A percentile compares a stretch with the other conserved stretches of the same genome.
Evolutionary conservation across 2,888 invertebrate species (phyloP).

Genomic region (Cremastobaeus sp.): DNA sequence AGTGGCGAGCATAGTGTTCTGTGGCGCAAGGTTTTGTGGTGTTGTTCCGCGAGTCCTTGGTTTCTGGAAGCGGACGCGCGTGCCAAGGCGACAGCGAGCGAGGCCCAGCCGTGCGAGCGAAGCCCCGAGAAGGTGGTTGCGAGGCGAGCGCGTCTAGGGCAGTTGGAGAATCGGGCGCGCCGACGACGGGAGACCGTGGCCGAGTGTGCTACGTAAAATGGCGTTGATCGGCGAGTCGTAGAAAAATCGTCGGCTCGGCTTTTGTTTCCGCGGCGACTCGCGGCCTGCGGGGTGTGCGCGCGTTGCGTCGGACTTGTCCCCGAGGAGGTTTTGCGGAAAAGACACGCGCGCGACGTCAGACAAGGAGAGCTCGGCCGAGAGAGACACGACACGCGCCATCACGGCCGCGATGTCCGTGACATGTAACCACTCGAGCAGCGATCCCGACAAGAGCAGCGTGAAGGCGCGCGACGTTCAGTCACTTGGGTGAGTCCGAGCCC

Average conservation of each 20-base stretch:
- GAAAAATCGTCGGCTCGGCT: constrained; percentile 48
- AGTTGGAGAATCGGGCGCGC: not conserved
- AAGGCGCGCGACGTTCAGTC: constrained; percentile 34
- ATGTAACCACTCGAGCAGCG: constrained; percentile 49
- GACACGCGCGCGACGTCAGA: too few relatives aligned
- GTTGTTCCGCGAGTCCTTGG: constrained; percentile 4
- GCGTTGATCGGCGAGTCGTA: constrained; percentile 71
- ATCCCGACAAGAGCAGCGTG: constrained; percentile 1
- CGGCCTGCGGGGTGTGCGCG: too few relatives aligned
- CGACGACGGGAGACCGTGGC: constrained; percentile 2
- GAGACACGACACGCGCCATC: constrained; percentile 35
- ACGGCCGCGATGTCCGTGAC: constrained; percentile 71
- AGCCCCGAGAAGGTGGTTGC: too few relatives aligned
- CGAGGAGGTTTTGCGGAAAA: too few relatives aligned
- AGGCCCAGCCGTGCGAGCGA: not conserved
- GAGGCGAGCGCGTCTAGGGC: constrained; percentile 19
- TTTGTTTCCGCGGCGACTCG: too few relatives aligned
- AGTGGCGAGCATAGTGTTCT: constrained; percentile 18
- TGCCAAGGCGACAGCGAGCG: not conserved
- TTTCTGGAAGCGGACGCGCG: constrained; percentile 20
- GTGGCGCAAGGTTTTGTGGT: constrained; percentile 20
- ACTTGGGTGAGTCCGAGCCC: constrained; percentile 56
- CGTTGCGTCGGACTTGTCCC: too few relatives aligned
- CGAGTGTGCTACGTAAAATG: constrained; percentile 69
- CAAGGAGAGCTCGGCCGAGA: constrained; percentile 5